Evolutionary conservation across 2,113 vertebrate genomes (phyloP).

Genomic region (Pungitius pungitius): DNA sequence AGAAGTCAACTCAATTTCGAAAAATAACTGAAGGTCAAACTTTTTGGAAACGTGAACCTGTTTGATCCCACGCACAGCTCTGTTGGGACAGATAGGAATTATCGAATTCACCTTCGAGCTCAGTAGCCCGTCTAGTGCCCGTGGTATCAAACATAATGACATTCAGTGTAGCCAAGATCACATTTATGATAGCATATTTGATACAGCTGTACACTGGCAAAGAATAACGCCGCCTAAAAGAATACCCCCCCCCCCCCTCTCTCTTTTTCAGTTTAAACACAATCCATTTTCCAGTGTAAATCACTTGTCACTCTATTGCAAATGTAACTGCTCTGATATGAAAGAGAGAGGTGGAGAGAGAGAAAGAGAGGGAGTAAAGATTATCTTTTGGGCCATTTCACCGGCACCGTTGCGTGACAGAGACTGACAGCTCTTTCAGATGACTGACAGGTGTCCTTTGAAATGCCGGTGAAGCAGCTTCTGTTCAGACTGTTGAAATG

Average conservation of each 20-base stretch:
- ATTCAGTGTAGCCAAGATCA: conserved; percentile 86
- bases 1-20: conserved; percentile 1
- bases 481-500: conserved; percentile 99
- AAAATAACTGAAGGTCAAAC: conserved; percentile 54
- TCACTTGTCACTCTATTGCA: conserved; percentile 96
- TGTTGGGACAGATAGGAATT: conserved; percentile 80
- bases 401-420: conserved; percentile 86
- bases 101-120: conserved; percentile 91
- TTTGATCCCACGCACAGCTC: conserved; percentile 57
- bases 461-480: conserved; percentile 94
- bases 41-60: conserved; percentile 58
- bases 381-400: conserved; percentile 96
- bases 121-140: conserved; percentile 82
- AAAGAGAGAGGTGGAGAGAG: conserved; percentile 79
- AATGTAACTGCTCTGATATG: conserved; percentile 92
- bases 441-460: conserved; percentile 99
- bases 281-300: conserved; percentile 92
- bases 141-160: conserved; percentile 85
- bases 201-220: conserved; percentile 90
- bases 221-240: conserved; percentile 88
- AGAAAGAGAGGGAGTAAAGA: conserved; percentile 91
- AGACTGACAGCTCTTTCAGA: conserved; percentile 97
- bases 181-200: conserved; percentile 88
- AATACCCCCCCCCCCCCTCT: conserved; percentile 72
- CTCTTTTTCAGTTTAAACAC: conserved; percentile 85